These are phyloP conservation scores for Petrophora chlorosata DNA, from an alignment of 2,888 invertebrate species.

Conservation along the genomic window DNA sequence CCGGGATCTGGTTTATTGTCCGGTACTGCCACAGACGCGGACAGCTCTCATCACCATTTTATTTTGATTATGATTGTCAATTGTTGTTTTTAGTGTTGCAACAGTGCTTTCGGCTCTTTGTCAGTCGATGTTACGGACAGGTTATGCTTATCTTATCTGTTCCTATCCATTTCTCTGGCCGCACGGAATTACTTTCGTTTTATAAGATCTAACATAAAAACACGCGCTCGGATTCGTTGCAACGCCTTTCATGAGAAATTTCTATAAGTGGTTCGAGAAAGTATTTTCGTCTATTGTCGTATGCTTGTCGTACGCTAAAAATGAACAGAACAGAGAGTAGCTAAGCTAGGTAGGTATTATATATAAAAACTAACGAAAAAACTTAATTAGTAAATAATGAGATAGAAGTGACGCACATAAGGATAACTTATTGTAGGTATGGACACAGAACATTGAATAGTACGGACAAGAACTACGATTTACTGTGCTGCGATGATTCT, in stretches of 20 bases:
- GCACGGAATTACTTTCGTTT: constrained; percentile 2
- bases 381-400: no score
- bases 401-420: no score
- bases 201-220: neutral
- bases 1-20: no score
- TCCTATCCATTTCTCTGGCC: constrained; percentile 19
- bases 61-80: neutral
- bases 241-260: neutral
- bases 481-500: no score
- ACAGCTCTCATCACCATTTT: neutral
- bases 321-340: no score
- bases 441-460: neutral
- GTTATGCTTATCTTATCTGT: neutral
- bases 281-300: neutral
- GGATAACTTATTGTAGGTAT: no score
- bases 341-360: no score
- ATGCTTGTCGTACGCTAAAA: no score
- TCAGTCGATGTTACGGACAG: neutral
- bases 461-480: no score
- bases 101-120: no score
- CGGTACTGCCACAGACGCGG: no score
- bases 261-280: neutral
- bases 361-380: no score
- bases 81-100: neutral
- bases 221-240: neutral